Evolutionary conservation across 2,113 vertebrate species (phyloP).

Genomic region (Xenus cinereus): DNA sequence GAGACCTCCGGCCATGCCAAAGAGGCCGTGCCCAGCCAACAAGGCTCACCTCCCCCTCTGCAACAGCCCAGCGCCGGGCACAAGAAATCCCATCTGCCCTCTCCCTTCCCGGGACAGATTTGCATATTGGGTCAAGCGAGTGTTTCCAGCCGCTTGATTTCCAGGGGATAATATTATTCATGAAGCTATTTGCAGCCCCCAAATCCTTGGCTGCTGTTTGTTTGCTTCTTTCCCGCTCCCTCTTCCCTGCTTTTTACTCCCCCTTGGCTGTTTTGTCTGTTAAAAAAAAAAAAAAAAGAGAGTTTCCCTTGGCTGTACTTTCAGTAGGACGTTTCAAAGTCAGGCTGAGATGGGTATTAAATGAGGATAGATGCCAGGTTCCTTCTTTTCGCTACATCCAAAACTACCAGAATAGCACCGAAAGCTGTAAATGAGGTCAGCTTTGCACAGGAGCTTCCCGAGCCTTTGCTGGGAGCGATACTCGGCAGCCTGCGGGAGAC

Average conservation of each 20-base stretch:
- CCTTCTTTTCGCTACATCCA: slow-evolving; percentile 16
- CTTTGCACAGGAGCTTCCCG: not conserved
- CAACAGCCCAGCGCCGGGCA: not conserved
- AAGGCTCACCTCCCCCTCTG: no score
- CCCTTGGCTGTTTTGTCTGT: not conserved
- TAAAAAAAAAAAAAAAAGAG: not conserved
- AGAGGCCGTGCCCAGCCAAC: not conserved
- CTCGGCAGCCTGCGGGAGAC: not conserved
- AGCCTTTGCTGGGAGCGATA: not conserved
- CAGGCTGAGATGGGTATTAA: slow-evolving; percentile 51
- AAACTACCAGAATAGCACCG: slow-evolving; percentile 42
- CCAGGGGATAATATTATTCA: slow-evolving; percentile 15
- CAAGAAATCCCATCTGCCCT: not conserved
- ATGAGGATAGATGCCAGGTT: slow-evolving; percentile 65
- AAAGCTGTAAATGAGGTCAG: slow-evolving; percentile 63
- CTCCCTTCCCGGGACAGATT: not conserved
- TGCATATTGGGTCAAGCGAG: slow-evolving; percentile 55
- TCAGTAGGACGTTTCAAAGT: slow-evolving; percentile 56
- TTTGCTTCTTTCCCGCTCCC: not conserved
- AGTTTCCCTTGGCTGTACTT: slow-evolving; percentile 38
- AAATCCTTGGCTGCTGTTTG: not conserved
- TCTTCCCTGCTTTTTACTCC: not conserved
- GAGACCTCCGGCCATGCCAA: not conserved
- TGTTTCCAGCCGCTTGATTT: slow-evolving; percentile 14
- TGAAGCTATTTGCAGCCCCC: not conserved